Evolutionary conservation across 2,888 invertebrate species (phyloP).

Genomic region (Netelia virgata): DNA sequence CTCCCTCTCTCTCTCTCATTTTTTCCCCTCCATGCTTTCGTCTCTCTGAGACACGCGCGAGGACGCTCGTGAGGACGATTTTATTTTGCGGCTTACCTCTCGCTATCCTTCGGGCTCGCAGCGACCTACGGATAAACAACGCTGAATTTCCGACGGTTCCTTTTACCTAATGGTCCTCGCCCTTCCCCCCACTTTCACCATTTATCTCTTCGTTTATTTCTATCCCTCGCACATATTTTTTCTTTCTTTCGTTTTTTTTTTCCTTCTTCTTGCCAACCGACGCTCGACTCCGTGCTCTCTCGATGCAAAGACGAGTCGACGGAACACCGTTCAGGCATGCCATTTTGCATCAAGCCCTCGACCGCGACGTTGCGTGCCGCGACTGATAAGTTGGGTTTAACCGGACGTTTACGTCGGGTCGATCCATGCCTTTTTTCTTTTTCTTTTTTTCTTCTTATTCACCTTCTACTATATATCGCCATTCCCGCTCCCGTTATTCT

Average conservation of each 20-base stretch:
- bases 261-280: slow-evolving; percentile 40
- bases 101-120: slow-evolving; percentile 14
- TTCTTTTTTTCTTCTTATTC: slow-evolving; percentile 4
- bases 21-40: background rate
- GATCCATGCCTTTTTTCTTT: slow-evolving; percentile 61
- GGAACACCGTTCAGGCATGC: slow-evolving; percentile 52
- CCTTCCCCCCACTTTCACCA: slow-evolving; percentile 25
- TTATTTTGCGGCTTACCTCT: slow-evolving; percentile 77
- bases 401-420: slow-evolving; percentile 69
- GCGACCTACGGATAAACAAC: slow-evolving; percentile 60
- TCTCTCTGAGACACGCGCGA: slow-evolving; percentile 30
- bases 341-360: slow-evolving; percentile 75
- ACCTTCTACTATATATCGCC: background rate
- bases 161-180: slow-evolving; percentile 68
- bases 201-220: slow-evolving; percentile 60
- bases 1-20: background rate
- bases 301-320: slow-evolving; percentile 3
- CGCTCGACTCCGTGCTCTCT: slow-evolving; percentile 64
- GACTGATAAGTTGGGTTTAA: slow-evolving; percentile 77
- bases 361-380: slow-evolving; percentile 75
- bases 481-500: background rate
- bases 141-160: slow-evolving; percentile 68
- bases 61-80: slow-evolving; percentile 68
- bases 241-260: slow-evolving; percentile 26
- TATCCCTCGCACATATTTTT: slow-evolving; percentile 17